Evolutionary conservation across 2,888 invertebrate species (phyloP), one percentile per base, ranked within the genome.

Genomic region (Neoaliturus tenellus): DNA sequence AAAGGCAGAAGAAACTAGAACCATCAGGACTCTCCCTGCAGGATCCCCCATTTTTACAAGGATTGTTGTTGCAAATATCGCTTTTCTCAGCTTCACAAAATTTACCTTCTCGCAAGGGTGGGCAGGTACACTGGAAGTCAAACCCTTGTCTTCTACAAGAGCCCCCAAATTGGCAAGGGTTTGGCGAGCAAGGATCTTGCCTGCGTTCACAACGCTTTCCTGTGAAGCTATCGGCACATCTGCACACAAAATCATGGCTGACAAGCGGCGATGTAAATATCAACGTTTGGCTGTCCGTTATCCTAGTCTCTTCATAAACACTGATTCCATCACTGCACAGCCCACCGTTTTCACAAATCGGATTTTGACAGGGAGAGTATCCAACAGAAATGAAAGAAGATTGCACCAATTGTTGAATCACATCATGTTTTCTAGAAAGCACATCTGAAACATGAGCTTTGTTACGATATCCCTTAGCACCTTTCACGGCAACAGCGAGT

Each of bases 31-130:
- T 96, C 89, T 96, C 96, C 87, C 96, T 95, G 88, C 98, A 98
- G 0, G 97, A 96, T 1, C 98, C 98, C 10, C 98, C 98, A 89
- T 98, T 98, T 88, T 94, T 94, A 89, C 98, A 98, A 0, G 98
- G 98, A 89, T 95, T 96, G 80, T 93, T 95, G 80, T 95, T 95
- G 89, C 98, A 98, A 0, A 95, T 95, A 88, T 97, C 96, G 41
- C 96, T 96, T 87, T 95, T 93, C 89, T 97, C 97, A 81, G 95
- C 90, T 89, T 98, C 97, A 89, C 98, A 98, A 35, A 94, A 92
- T 89, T 95, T 95, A 0, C 98, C 98, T 89, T 97, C 96, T 84
- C 95, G 93, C 82, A 95, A 93, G 0, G 94, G 90, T 0, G 96
- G 95, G 89, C 98, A 98, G 1, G 93, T 92, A 89, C 98, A 98